Evolutionary conservation across 2,113 vertebrate species (phyloP), one percentile per base, ranked within the genome.

Genomic region (Corvus moneduloides): DNA sequence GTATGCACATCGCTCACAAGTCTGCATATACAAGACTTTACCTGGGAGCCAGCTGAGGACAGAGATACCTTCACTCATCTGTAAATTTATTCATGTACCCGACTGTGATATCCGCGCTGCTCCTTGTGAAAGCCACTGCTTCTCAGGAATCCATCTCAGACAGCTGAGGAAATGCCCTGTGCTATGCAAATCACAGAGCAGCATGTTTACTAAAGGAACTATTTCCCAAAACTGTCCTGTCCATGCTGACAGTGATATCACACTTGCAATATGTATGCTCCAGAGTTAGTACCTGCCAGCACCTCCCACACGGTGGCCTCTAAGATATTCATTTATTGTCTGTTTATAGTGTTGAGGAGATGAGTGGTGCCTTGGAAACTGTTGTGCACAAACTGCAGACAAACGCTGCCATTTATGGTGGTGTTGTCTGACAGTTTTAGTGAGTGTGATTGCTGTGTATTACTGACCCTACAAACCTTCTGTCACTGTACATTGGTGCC

Each of bases 231-330:
- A 21, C 61, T 51, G 24, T 30, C 26, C 52, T 17, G 8, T 21
- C 48, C 4, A 0, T 71, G 14, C 44, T 71, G 35, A 28, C 0
- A 0, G 48, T 11, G 16, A 9, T 22, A 54, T 6, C 2, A 0
- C 28, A 16, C 14, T 41, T 68, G 41, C 19, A 18, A 5, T 15
- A 9, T 4, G 12, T n/a, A 52, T 41, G 44, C 55, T 73, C 52
- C 71, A 69, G 66, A 79, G 46, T 33, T 10, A 63, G 67, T 27
- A 89, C 39, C 64, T 78, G 48, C 35, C 72, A 75, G 68, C 28
- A 26, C 4, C n/a, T 68, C 43, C 7, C 26, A 44, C 64, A 13
- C 10, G 7, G 49, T 1, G 4, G 24, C 41, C 46, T 58, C 58
- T 30, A 23, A 90, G 26, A 11, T 27, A 54, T 8, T 67, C 0